A percentile compares a stretch with the other conserved stretches of the same genome.
These are phyloP conservation scores for Scarus forsteni DNA, from an alignment of 2,797 vertebrate species.

Conservation along the genomic window DNA sequence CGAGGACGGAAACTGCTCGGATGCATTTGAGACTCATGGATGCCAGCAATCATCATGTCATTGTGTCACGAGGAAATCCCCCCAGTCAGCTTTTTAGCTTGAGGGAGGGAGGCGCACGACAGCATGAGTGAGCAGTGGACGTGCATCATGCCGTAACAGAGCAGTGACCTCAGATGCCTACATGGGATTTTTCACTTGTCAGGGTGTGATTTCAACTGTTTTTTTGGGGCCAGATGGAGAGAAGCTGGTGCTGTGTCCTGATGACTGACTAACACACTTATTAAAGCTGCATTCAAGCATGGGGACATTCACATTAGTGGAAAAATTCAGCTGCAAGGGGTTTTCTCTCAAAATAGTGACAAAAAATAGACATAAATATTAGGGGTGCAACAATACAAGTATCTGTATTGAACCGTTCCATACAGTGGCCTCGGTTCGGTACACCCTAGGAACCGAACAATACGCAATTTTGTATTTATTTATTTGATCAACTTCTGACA, in stretches of 20 bases:
- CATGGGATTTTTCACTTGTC: background rate
- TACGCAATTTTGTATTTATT: too few relatives aligned
- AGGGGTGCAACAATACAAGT: too few relatives aligned
- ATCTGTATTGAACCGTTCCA: too few relatives aligned
- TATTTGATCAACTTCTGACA: too few relatives aligned
- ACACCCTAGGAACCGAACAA: too few relatives aligned
- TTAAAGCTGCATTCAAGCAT: background rate
- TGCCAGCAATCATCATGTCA: conserved; percentile 68
- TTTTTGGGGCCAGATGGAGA: background rate
- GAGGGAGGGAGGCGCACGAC: conserved; percentile 32
- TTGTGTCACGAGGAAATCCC: conserved; percentile 42
- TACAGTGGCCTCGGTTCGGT: too few relatives aligned
- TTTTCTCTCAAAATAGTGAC: too few relatives aligned
- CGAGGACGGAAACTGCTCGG: conserved; percentile 42
- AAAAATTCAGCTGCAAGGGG: background rate
- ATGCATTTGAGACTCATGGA: conserved; percentile 48
- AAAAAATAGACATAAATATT: too few relatives aligned
- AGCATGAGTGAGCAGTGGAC: conserved; percentile 12
- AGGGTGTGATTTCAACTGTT: background rate
- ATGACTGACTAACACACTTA: background rate
- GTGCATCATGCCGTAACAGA: background rate
- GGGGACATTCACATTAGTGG: background rate
- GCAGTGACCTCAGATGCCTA: conserved; percentile 1
- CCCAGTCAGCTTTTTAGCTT: conserved; percentile 40
- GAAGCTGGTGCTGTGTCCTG: background rate